These are phyloP conservation scores for Todiramphus saurophagus DNA, from an alignment of 2,113 vertebrate genomes.

Conservation along the genomic window DNA sequence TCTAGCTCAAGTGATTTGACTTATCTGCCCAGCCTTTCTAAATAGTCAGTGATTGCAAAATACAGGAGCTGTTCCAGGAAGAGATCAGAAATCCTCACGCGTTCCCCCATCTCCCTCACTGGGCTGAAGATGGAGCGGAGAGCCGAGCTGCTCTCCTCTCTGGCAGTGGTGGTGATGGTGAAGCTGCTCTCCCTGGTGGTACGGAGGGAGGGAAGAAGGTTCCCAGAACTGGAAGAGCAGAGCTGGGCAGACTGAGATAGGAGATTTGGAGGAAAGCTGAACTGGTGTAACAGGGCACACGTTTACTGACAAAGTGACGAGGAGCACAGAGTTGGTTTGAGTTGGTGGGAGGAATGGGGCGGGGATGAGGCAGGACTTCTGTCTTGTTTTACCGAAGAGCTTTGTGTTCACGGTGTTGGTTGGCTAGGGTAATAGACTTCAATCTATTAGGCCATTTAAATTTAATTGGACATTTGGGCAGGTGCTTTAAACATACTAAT, in stretches of 20 bases:
- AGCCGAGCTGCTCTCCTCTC: neutral
- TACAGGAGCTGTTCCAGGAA: neutral
- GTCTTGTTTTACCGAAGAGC: neutral
- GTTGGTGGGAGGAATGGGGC: neutral
- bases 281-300: neutral
- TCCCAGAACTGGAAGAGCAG: neutral
- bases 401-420: neutral
- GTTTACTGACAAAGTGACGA: neutral
- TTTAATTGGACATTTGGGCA: neutral
- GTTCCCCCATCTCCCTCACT: neutral
- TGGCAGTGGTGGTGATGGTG: too few relatives aligned
- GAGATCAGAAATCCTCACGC: neutral
- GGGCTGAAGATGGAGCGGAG: fast-evolving
- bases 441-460: neutral
- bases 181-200: neutral
- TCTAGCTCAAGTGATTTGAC: neutral
- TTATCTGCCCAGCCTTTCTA: neutral
- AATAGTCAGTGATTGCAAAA: neutral
- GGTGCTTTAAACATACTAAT: neutral
- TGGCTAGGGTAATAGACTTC: neutral
- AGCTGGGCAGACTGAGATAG: neutral
- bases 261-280: neutral
- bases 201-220: neutral
- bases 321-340: neutral
- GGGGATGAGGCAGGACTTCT: neutral